These are phyloP conservation scores for Mechanitis mazaeus DNA, from an alignment of 2,888 invertebrate species.

Conservation along the genomic window DNA sequence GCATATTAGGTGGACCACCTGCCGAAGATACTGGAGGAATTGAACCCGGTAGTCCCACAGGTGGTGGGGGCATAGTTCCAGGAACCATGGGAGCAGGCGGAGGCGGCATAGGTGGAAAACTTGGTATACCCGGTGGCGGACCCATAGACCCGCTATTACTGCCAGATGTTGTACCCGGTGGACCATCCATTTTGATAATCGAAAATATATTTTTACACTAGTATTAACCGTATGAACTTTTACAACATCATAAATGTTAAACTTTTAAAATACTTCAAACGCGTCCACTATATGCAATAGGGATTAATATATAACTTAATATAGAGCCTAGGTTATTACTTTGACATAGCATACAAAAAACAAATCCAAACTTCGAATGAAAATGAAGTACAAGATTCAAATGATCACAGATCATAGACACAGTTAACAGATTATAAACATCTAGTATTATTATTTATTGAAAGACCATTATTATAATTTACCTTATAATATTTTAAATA, in stretches of 20 bases:
- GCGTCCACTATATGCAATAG: too few species aligned
- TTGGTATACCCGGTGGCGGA: conserved; percentile 41
- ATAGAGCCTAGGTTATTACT: too few species aligned
- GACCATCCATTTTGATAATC: conserved; percentile 54
- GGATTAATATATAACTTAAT: too few species aligned
- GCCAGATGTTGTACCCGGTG: conserved; percentile 57
- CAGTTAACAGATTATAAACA: too few species aligned
- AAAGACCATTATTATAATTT: too few species aligned
- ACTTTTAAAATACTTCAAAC: too few species aligned
- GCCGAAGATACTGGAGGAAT: conserved; percentile 49
- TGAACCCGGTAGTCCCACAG: conserved; percentile 46
- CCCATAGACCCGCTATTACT: conserved; percentile 50
- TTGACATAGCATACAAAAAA: too few species aligned
- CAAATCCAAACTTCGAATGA: too few species aligned
- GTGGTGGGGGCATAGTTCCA: conserved; percentile 37
- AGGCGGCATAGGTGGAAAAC: conserved; percentile 40
- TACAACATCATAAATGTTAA: conserved; percentile 3
- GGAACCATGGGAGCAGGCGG: conserved; percentile 38
- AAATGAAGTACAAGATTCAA: too few species aligned
- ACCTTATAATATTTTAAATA: too few species aligned
- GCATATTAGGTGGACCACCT: conserved; percentile 39
- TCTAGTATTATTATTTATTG: too few species aligned
- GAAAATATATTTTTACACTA: not conserved
- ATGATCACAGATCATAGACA: too few species aligned
- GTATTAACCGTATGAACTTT: not conserved